Evolutionary conservation across 2,113 vertebrate genomes (phyloP).

Genomic region (Dolichotis patagonum): DNA sequence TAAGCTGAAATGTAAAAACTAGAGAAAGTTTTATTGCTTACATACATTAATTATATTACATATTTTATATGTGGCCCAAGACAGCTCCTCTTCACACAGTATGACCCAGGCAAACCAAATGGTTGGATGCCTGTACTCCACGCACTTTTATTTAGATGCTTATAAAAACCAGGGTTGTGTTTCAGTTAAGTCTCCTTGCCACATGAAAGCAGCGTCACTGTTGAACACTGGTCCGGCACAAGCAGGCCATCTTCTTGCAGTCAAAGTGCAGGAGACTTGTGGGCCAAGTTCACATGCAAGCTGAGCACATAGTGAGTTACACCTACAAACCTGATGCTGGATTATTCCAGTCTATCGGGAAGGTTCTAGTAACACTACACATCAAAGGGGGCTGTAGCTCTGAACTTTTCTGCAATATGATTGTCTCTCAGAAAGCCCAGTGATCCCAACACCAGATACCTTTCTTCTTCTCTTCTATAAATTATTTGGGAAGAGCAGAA

Average conservation of each 20-base stretch:
- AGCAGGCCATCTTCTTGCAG: neutral
- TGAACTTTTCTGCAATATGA: neutral
- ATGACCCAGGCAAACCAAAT: neutral
- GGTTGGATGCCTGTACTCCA: neutral
- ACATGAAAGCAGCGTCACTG: neutral
- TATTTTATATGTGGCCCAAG: neutral
- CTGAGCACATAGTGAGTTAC: neutral
- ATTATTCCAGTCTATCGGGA: neutral
- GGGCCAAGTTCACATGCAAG: neutral
- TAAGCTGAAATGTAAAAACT: neutral
- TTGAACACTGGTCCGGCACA: neutral
- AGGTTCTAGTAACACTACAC: neutral
- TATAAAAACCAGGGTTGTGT: neutral
- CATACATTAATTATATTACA: neutral
- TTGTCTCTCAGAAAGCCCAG: neutral
- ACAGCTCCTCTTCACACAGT: neutral
- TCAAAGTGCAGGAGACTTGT: neutral
- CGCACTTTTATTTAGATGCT: neutral
- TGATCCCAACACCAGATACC: neutral
- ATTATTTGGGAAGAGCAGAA: neutral
- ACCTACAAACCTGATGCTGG: neutral
- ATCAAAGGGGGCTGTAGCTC: neutral
- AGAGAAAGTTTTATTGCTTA: neutral
- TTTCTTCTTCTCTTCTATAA: neutral
- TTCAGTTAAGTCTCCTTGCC: neutral